Base-by-base conservation (phyloP, 1,140 invertebrate genomes). In the Drosophila elegans region DNA sequence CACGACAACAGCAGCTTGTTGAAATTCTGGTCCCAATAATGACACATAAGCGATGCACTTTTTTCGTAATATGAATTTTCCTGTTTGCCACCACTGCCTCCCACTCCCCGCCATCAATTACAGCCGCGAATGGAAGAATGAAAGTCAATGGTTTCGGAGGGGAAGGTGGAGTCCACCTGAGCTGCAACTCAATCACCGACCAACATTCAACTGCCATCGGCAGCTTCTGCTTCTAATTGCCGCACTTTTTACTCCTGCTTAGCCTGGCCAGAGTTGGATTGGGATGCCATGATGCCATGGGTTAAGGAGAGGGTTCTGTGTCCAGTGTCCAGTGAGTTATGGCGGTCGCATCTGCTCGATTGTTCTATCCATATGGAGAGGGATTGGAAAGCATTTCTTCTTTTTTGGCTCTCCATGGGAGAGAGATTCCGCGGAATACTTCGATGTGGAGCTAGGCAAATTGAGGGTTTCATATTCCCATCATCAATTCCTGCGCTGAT, bases 31-130 rank as follows among this genome's bases (percentile, higher is more conserved):
- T 86, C 82, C 83, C 82, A 86, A 86, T 86, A 86, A 86, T 88
- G 82, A 86, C 82, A 86, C 83, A 88, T 88, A 88, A 86, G 80
- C 83, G 83, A 88, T 86, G 83, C 82, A 86, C 48, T 86, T 86
- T 86, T 86, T 86, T 86, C 78, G 83, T 86, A 86, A 86, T 86
- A 86, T 82, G 82, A 86, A 88, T 88, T 88, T 86, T 86, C 82
- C 82, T 86, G 82, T 81, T 81, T 86, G 74, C 67, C 59, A 73
- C 63, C 62, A 39, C 39, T 66, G 44, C 54, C 59, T 34, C 6
- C 36, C 34, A 59, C 48, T 27, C 9, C 3, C 36, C 59, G 7
- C 54, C 80, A 86, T 88, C 78, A 82, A 82, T 88, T 86, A 86
- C 62, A 71, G 72, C 57, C 64, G 54, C 53, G 71, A 60, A 68